Base-by-base conservation (phyloP, 2,797 vertebrate species). In the Phoebastria nigripes region DNA sequence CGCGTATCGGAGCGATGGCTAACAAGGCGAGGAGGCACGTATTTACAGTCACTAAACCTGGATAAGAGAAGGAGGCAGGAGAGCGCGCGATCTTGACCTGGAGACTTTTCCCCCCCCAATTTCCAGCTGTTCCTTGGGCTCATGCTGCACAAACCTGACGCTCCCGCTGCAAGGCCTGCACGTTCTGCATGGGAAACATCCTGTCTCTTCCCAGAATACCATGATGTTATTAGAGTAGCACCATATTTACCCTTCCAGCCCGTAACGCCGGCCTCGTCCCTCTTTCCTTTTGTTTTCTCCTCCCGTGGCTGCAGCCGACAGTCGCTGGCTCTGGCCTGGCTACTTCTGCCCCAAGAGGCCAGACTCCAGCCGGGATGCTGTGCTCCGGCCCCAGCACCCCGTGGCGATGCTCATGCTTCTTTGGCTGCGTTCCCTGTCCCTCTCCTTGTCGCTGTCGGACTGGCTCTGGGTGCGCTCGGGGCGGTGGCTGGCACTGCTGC, bases 361-460 rank as follows among this genome's bases (percentile, higher is more conserved):
- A 0, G 99, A 97, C 25, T 99, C 99, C 26, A 98, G 98, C 82
- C 98, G 98, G 87, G 98, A 79, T n/a, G 98, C 97, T 13, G 98
- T 59, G 94, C 98, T 98, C 35, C 99, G 98, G 80, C 99, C 99
- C 99, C 99, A 99, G 98, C 99, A 99, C 86, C 98, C 98, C 0
- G 99, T 99, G 0, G 99, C 99, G 76, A 99, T 97, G 97, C 99
- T 99, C 99, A 99, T 98, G 98, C 99, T 99, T 92, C 99, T 98
- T 92, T 99, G 99, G 85, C 97, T 89, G 33, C 98, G 98, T 29
- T 99, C 99, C 35, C 97, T 97, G 17, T 99, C 99, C 41, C 98
- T 98, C 81, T 99, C 98, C 92, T 98, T 98, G 90, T 99, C 99
- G 5, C 98, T 54, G 73, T 99, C 99, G 0, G 98, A 99, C 89